These are phyloP conservation scores for Plagodis dolabraria DNA, from an alignment of 2,888 invertebrate species.

Conservation along the genomic window DNA sequence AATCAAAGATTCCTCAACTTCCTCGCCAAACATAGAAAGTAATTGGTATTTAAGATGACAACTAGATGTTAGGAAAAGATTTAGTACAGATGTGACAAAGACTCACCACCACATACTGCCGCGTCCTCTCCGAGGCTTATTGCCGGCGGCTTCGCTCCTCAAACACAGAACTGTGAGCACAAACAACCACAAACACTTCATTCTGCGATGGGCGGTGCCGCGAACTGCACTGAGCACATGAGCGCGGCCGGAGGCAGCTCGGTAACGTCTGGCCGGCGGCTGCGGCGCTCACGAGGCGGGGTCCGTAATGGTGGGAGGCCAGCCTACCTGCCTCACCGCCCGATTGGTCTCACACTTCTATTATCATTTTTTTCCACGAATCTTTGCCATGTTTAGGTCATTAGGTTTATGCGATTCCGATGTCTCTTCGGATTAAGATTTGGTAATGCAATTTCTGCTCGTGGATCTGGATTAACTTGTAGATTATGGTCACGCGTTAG, in stretches of 20 bases:
- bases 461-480: conserved; percentile 9
- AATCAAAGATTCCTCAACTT: background rate
- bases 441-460: conserved; percentile 36
- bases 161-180: conserved; percentile 82
- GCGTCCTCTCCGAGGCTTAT: conserved; percentile 90
- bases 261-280: conserved; percentile 64
- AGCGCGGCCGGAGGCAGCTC: conserved; percentile 73
- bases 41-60: conserved; percentile 4
- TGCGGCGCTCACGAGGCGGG: conserved; percentile 65
- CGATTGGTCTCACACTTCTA: conserved; percentile 72
- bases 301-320: conserved; percentile 73
- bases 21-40: conserved; percentile 5
- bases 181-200: conserved; percentile 84
- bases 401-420: conserved; percentile 52
- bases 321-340: conserved; percentile 69
- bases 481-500: conserved; percentile 7
- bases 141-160: conserved; percentile 70
- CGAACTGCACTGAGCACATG: conserved; percentile 59
- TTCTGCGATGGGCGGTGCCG: conserved; percentile 69
- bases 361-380: conserved; percentile 52
- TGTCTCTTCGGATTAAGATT: conserved; percentile 9
- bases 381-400: conserved; percentile 57
- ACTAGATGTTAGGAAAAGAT: background rate
- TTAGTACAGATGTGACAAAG: conserved; percentile 9
- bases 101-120: conserved; percentile 97